Conservation (phyloP, 2,797 vertebrate genomes). For the Tangara arthus region DNA sequence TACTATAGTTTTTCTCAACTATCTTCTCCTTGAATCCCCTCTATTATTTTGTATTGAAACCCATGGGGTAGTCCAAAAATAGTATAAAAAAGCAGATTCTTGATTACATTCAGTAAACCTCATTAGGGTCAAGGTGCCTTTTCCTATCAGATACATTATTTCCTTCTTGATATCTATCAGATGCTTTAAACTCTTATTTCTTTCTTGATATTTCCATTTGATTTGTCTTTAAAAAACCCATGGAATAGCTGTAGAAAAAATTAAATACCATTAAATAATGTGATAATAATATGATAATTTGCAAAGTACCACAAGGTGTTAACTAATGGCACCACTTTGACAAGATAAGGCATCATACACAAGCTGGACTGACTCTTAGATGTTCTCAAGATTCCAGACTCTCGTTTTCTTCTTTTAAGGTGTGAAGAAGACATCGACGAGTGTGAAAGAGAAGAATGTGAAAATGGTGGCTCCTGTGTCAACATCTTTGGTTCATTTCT, state of each 20-base stretch:
- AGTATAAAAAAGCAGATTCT: neutral
- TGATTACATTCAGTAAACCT: neutral
- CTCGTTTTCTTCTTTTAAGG: constrained; percentile 68
- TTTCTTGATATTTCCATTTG: neutral
- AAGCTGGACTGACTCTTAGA: neutral
- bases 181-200: neutral
- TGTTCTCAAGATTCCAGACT: neutral
- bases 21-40: neutral
- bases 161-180: neutral
- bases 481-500: constrained; percentile 94
- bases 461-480: constrained; percentile 90
- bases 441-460: constrained; percentile 90
- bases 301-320: neutral
- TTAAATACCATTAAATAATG: neutral
- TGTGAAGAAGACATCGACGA: constrained; percentile 94
- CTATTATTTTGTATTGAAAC: neutral
- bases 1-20: neutral
- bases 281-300: neutral
- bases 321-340: neutral
- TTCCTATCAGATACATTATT: neutral
- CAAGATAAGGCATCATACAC: neutral
- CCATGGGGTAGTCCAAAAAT: neutral
- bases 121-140: neutral
- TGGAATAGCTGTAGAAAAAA: neutral
- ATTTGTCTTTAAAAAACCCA: neutral